Evolutionary conservation across 2,888 invertebrate genomes (phyloP).

Genomic region (Congeria kusceri): DNA sequence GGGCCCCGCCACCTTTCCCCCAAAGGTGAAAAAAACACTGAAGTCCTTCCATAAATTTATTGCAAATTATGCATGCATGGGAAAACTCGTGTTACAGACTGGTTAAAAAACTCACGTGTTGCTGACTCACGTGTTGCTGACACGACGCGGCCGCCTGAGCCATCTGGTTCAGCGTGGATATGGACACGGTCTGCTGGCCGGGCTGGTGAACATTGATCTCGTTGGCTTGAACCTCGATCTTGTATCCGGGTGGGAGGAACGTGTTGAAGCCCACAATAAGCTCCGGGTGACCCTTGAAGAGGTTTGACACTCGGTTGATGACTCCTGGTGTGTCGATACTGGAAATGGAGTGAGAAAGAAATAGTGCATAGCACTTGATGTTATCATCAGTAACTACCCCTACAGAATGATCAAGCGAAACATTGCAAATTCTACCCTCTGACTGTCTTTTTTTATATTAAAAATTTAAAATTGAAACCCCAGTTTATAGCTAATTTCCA

Average conservation of each 20-base stretch:
- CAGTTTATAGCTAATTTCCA: no score
- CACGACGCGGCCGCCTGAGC: conserved; percentile 58
- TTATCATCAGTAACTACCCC: no score
- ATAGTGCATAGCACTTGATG: no score
- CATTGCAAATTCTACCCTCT: no score
- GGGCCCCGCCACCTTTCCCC: no score
- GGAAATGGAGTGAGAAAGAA: not conserved
- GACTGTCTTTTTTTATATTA: no score
- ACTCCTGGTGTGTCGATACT: conserved; percentile 98
- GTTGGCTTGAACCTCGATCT: conserved; percentile 97
- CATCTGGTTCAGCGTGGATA: conserved; percentile 68
- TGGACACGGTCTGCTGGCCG: conserved; percentile 80
- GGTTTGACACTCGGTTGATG: conserved; percentile 97
- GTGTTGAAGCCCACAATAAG: conserved; percentile 99
- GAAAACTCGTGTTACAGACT: no score
- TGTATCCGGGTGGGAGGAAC: conserved; percentile 99
- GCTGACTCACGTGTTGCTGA: conserved; percentile 49
- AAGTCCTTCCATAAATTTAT: no score
- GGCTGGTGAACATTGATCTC: conserved; percentile 87
- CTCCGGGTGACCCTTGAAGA: conserved; percentile 98
- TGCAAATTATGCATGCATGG: no score
- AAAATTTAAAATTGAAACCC: no score
- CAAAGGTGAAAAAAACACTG: no score
- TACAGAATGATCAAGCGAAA: no score
- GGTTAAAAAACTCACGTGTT: not conserved